phyloP scores from a whole-genome alignment of 2,113 vertebrate species.

The Herpetotheres cachinnans region DNA sequence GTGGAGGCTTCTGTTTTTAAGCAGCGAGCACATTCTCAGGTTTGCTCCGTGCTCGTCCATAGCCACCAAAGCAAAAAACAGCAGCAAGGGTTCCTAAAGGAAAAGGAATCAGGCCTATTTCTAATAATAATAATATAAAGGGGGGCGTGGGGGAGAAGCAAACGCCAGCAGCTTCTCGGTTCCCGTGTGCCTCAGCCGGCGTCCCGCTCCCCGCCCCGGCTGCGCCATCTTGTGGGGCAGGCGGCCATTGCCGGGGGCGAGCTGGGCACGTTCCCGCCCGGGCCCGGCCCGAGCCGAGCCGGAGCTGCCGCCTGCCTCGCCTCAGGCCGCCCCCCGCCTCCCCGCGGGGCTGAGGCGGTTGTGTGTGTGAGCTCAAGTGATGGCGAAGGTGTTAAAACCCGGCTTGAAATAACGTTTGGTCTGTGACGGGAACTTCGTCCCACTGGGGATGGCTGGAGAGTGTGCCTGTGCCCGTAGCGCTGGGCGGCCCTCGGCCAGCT shows the following conservation, averaged over 20 bases:
- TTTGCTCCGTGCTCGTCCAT: neutral
- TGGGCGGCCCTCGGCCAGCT: too few species aligned
- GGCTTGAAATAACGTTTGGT: too few species aligned
- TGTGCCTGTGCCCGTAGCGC: rapidly evolving
- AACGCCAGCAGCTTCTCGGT: rapidly evolving
- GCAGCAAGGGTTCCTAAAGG: neutral
- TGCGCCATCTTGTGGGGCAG: neutral
- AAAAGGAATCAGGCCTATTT: neutral
- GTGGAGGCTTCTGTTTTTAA: neutral
- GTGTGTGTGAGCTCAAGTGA: too few species aligned
- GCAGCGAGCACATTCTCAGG: neutral
- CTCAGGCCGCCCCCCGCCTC: too few species aligned
- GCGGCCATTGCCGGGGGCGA: neutral
- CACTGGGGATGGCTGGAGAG: rapidly evolving
- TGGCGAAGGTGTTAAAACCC: neutral
- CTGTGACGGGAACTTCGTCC: neutral
- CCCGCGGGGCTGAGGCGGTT: neutral
- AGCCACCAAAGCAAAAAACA: neutral
- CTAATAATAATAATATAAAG: neutral
- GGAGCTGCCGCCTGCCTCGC: too few species aligned
- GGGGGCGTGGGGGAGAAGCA: too few species aligned
- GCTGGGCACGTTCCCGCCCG: neutral
- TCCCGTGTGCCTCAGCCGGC: rapidly evolving
- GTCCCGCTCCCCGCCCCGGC: rapidly evolving
- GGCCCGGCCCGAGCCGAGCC: too few species aligned